Evolutionary conservation across 2,888 invertebrate genomes (phyloP), one percentile per base, ranked within the genome.

Genomic region (Lobophora halterata): DNA sequence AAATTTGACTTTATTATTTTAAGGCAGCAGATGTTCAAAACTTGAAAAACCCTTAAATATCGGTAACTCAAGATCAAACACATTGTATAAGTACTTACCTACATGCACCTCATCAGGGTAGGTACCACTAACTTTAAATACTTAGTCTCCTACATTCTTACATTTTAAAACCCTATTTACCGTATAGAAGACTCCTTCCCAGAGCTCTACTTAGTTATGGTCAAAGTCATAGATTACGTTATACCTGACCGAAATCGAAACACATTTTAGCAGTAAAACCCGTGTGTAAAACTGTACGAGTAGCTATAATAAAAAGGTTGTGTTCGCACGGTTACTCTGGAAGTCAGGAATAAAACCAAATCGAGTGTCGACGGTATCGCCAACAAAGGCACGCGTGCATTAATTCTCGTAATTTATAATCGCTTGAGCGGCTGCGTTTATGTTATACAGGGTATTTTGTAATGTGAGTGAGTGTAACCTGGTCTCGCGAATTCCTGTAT

Each of bases 331-430:
- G 39, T 23, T 20, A 21, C 19, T 5, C n/a, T n/a, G n/a, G n/a
- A n/a, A n/a, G n/a, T 33, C 9, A 4, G 8, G 18, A 46, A 46
- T 30, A 37, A 41, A 30, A 46, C 25, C 26, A 46, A 46, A 46
- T 40, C 40, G 40, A 37, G 29, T 27, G 33, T 40, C 46, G 35
- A 30, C 39, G 31, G 9, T 31, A 42, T 46, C 36, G 40, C 50
- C 52, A 65, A 58, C 58, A 61, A 62, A 63, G 45, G 55, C 55
- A 61, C 49, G 52, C 57, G 52, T 58, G 57, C 63, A 66, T 65
- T 64, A 64, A 65, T 66, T 60, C 61, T 45, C 42, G 52, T 61
- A 60, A 64, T 67, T 68, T 68, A 66, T 58, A 67, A 61, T 60
- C 52, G 26, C 37, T n/a, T 26, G 19, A 10, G 51, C 52, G 46